Evolutionary conservation across 2,113 vertebrate genomes (phyloP), one percentile per base, ranked within the genome.

Genomic region (Leucosticte australis): DNA sequence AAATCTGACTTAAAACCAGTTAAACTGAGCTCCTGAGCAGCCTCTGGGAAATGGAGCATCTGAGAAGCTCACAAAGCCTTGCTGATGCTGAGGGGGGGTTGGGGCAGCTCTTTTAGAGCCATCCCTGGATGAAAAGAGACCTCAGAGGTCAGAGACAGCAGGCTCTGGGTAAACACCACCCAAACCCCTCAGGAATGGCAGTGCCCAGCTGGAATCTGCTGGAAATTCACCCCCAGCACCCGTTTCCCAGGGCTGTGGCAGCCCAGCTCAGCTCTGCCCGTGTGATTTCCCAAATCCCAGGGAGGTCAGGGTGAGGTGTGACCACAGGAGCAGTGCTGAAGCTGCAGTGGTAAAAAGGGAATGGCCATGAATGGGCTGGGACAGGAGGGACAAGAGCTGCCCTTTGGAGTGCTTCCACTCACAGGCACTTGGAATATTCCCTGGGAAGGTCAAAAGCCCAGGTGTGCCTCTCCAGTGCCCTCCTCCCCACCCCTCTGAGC

Each of bases 401-500:
- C 21, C 77, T 67, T 28, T 87, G 74, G 70, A 95, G 87, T 2
- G 1, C 39, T 28, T 64, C 81, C 65, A 41, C 82, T 82, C 77
- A 76, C 16, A n/a, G 46, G 62, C 74, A 21, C 26, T 81, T 11
- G 6, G 35, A 63, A 6, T 13, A 52, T 56, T 78, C 87, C 17
- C 3, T 18, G 35, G 52, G 19, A 95, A 96, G 81, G 95, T 91
- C 92, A 96, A 96, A 64, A 96, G 70, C 69, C 78, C 82, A 93
- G 92, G 82, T 94, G 92, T 84, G 47, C 87, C 30, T 67, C 7
- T 0, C 22, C 9, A 71, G 42, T 30, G 15, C 71, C 60, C 73
- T 26, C 22, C 59, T 70, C 41, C 42, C 28, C 31, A 41, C 3
- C 55, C 7, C 50, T 53, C 59, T 49, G 31, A 42, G 52, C 23